Conservation (phyloP, 2,113 vertebrate genomes). For the Bambusicola thoracicus region DNA sequence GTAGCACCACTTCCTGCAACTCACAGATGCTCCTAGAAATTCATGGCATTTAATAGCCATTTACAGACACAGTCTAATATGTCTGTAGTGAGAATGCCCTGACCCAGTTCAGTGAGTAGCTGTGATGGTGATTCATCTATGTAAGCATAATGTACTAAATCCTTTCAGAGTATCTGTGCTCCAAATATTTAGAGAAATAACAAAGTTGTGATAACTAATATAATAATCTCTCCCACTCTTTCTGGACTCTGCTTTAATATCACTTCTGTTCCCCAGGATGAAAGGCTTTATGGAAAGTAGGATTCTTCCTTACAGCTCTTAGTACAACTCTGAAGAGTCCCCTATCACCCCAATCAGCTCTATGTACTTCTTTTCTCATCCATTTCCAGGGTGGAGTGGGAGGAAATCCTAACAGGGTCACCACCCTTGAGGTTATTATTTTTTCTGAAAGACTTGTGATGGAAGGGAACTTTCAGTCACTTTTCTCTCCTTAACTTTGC, state of each 20-base stretch:
- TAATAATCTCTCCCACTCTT: not conserved
- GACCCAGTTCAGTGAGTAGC: not conserved
- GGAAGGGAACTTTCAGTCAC: not conserved
- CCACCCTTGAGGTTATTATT: not conserved
- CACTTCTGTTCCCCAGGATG: not conserved
- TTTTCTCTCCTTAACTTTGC: not conserved
- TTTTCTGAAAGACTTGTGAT: not conserved
- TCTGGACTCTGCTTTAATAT: not conserved
- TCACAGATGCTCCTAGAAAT: slow-evolving; percentile 44
- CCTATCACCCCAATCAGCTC: not conserved
- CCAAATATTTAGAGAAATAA: not conserved
- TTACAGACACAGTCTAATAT: not conserved
- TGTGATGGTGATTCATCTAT: not conserved
- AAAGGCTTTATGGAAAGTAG: not conserved
- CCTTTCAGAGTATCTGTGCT: not conserved
- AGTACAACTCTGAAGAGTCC: not conserved
- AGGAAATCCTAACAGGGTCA: not conserved
- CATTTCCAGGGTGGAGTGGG: not conserved
- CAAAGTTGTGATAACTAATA: not conserved
- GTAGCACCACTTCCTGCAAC: slow-evolving; percentile 30
- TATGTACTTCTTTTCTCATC: not conserved
- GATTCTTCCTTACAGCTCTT: not conserved
- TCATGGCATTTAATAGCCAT: slow-evolving; percentile 14
- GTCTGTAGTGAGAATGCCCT: not conserved
- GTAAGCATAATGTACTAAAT: not conserved